Evolutionary conservation across 2,888 invertebrate genomes (phyloP).

Genomic region (Halictus quadricinctus): DNA sequence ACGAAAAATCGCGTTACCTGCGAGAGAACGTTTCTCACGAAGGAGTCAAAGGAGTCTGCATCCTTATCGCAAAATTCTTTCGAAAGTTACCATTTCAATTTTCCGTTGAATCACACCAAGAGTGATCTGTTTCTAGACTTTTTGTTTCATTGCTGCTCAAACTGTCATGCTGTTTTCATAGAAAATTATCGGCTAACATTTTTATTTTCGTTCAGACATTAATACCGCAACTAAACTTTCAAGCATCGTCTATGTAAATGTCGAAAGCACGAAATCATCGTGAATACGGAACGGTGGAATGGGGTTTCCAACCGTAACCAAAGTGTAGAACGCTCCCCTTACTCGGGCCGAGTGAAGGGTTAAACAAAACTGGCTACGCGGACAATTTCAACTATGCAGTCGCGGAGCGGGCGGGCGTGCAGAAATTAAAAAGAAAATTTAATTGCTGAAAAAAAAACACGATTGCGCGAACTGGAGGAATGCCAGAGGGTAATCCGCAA

Average conservation of each 20-base stretch:
- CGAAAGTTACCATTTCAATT: not conserved
- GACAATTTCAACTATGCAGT: not conserved
- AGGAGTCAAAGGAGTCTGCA: not conserved
- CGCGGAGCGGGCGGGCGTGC: not conserved
- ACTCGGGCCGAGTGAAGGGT: not conserved
- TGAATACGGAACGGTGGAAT: not conserved
- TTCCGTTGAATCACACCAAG: not conserved
- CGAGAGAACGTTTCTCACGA: not conserved
- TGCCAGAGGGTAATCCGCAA: constrained; percentile 5
- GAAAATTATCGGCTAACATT: no score
- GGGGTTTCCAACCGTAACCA: not conserved
- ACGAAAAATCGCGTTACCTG: not conserved
- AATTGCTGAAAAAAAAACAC: constrained; percentile 9
- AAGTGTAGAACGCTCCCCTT: not conserved
- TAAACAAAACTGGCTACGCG: not conserved
- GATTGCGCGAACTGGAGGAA: constrained; percentile 5
- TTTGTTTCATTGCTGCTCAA: no score
- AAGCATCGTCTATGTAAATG: not conserved
- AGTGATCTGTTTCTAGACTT: no score
- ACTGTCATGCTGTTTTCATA: no score
- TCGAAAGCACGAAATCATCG: not conserved
- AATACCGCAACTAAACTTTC: not conserved
- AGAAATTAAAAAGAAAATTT: constrained; percentile 2
- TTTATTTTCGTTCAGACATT: no score
- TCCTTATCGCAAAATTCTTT: not conserved